Base-by-base conservation (phyloP, 1,140 invertebrate species). In the Trichonephila inaurata region DNA sequence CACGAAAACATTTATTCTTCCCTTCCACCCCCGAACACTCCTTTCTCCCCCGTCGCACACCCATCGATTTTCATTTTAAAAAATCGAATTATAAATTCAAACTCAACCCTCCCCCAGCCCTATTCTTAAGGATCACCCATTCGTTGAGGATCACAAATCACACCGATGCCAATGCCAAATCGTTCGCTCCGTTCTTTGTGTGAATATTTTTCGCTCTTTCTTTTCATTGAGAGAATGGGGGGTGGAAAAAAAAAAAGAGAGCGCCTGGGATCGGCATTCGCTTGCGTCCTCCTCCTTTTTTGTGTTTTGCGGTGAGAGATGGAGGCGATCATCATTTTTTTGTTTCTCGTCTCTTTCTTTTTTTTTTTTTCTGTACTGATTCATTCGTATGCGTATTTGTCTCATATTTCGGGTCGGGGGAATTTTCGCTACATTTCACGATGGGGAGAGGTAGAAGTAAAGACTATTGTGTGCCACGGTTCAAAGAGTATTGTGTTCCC, bases 41-140 rank as follows among this genome's bases (percentile, higher is more conserved):
- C n/a, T 21, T 40, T 60, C 72, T 28, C 28, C 72, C 69, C 16
- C 72, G 72, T 33, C 33, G 72, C 72, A 33, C 72, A 24, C 62
- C 10, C 90, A 91, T 91, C 81, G 90, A 91, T 91, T 91, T 83
- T 91, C 90, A 91, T 91, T 91, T 91, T 64, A n/a, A 91, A 90
- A 90, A 90, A 91, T 91, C 90, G 90, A 91, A 91, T 91, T 91
- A 91, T 91, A 91, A 91, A 91, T 91, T 91, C 90, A 91, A 91
- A 91, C 90, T 82, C 81, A 33, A 40, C 89, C 72, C 89, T 21
- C 69, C n/a, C 89, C 89, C 69, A 61, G n/a, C 44, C 72, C 51
- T 51, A n/a, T 51, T 58, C 33, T 33, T 28, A 16, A n/a, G 18
- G 62, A 77, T 77, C 87, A 89, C 40, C 87, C 87, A 81, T 81